A percentile compares a stretch with the other conserved stretches of the same genome.
Evolutionary conservation across 1,140 invertebrate species (phyloP).

Genomic region (Habropoda laboriosa): DNA sequence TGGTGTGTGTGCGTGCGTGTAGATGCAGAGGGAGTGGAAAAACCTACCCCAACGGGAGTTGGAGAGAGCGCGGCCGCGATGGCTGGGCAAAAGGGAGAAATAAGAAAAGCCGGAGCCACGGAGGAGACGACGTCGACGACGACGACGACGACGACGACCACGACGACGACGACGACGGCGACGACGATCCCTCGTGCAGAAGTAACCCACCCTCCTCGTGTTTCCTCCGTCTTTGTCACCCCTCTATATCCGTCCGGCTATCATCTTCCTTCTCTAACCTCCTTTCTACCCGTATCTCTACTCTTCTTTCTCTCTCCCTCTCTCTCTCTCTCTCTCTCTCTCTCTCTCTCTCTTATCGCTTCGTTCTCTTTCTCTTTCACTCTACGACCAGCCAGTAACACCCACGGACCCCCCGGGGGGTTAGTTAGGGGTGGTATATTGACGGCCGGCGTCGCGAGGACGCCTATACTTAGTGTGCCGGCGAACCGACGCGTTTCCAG

Average conservation of each 20-base stretch:
- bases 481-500: slow-evolving; percentile 79
- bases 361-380: slow-evolving; percentile 47
- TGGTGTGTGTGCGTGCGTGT: slow-evolving; percentile 5
- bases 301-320: slow-evolving; percentile 31
- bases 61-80: slow-evolving; percentile 53
- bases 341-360: too few species aligned
- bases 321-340: slow-evolving; percentile 51
- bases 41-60: slow-evolving; percentile 72
- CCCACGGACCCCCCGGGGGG: slow-evolving; percentile 75
- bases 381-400: slow-evolving; percentile 62
- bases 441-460: slow-evolving; percentile 82
- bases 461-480: slow-evolving; percentile 81
- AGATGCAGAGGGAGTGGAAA: slow-evolving; percentile 68
- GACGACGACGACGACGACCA: slow-evolving; percentile 11
- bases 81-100: slow-evolving; percentile 74
- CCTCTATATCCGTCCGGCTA: slow-evolving; percentile 46
- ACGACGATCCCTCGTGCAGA: slow-evolving; percentile 62
- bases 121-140: slow-evolving; percentile 33
- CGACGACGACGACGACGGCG: slow-evolving; percentile 36
- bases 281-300: slow-evolving; percentile 46
- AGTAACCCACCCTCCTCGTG: slow-evolving; percentile 57
- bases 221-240: slow-evolving; percentile 60
- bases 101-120: slow-evolving; percentile 72
- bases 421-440: slow-evolving; percentile 82
- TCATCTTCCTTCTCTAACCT: slow-evolving; percentile 48